Base-by-base conservation (phyloP, 2,888 invertebrate genomes). In the Phlogophora meticulosa region DNA sequence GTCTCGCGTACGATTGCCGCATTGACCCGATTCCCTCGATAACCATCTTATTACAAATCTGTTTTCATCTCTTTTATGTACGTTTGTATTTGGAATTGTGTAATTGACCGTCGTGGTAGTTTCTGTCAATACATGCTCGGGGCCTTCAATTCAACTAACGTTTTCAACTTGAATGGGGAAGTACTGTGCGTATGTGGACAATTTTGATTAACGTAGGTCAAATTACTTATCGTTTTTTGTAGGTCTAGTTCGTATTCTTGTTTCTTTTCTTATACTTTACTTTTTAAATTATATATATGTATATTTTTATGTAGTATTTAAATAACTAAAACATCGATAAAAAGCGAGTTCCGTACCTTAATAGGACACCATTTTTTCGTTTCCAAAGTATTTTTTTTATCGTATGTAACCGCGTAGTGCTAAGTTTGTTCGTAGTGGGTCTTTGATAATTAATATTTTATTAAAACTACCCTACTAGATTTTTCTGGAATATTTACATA, bases 41-140 rank as follows among this genome's bases (percentile, higher is more conserved):
- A 52, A 68, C 15, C 22, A 52, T 69, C n/a, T 10, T 45, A 55
- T 58, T 72, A 55, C 72, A 78, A 72, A 73, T 78, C 32, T 38
- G 51, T 51, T 46, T 70, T 32, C 56, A 60, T 61, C 46, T 72
- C 56, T 72, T 57, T 42, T 72, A 48, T 56, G 13, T 36, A 52
- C 46, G 28, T 34, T 28, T 57, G 17, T 22, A 43, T 22, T 20
- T 28, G 7, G 11, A 34, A 20, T 73, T 63, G 53, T 72, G 63
- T 17, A 77, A 77, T 72, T 48, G 43, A 36, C 34, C 22, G 28
- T 46, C 34, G 13, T 28, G 49, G 40, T 36, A 15, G 43, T 53
- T 45, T 57, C 15, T 62, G 42, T 49, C 46, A 53, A 43, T 48
- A 48, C 45, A 17, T 52, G 38, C 45, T 53, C 51, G 45, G 15